These are phyloP conservation scores for Pelvicachromis taeniatus DNA, from an alignment of 2,113 vertebrate genomes.

Conservation along the genomic window DNA sequence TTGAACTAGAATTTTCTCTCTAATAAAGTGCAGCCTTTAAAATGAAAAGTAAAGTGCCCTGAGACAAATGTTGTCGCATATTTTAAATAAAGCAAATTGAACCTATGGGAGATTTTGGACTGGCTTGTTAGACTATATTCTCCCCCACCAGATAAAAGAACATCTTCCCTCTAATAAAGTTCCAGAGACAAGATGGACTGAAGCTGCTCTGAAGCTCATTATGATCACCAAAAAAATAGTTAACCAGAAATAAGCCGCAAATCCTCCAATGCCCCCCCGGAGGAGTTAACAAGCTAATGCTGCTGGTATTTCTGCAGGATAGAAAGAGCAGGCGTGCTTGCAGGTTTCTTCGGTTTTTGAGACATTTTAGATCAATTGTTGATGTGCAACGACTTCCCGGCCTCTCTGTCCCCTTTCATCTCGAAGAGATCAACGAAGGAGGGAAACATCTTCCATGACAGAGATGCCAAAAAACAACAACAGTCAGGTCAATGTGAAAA, in stretches of 20 bases:
- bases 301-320: background rate
- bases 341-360: accelerated
- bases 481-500: background rate
- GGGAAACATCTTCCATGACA: background rate
- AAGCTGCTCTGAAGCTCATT: background rate
- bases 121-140: background rate
- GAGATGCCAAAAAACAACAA: background rate
- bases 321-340: background rate
- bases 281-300: background rate
- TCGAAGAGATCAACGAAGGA: background rate
- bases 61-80: background rate
- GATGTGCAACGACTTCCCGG: background rate
- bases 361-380: background rate
- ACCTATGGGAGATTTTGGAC: accelerated
- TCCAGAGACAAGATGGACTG: background rate
- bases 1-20: background rate
- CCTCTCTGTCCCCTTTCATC: background rate
- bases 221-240: background rate
- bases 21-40: background rate
- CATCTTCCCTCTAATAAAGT: background rate
- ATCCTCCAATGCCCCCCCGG: background rate
- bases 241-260: background rate
- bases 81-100: background rate
- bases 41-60: accelerated
- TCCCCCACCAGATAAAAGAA: background rate